Conservation (phyloP, 2,888 invertebrate genomes). For the Rhagium mordax region DNA sequence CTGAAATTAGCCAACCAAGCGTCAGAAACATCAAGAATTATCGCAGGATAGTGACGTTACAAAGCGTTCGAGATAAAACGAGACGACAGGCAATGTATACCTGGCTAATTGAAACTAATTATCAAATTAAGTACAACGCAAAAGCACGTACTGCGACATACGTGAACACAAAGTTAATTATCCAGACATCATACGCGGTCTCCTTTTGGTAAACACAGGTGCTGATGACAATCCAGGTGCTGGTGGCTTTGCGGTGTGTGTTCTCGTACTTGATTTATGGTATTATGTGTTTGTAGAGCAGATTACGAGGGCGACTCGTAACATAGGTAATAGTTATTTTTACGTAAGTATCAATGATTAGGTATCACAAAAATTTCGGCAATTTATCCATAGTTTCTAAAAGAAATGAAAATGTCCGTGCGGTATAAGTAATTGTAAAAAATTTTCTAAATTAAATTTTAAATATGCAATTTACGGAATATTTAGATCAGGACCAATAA, state of each 20-base stretch:
- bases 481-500: no score
- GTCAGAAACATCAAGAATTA: no score
- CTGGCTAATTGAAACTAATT: neutral
- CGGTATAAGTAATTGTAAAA: no score
- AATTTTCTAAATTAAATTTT: no score
- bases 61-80: neutral
- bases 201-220: constrained; percentile 23
- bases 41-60: no score
- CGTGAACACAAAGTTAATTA: constrained; percentile 16
- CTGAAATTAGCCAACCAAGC: no score
- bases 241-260: constrained; percentile 10
- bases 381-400: no score
- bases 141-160: neutral
- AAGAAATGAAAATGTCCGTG: no score
- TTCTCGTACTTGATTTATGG: constrained; percentile 21
- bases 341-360: no score
- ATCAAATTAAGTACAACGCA: neutral
- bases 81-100: neutral
- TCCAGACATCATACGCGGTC: constrained; percentile 27
- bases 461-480: no score
- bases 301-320: neutral
- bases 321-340: neutral
- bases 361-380: no score
- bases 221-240: constrained; percentile 12
- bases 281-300: neutral